Evolutionary conservation across 2,113 vertebrate species (phyloP).

Genomic region (Alectura lathami): DNA sequence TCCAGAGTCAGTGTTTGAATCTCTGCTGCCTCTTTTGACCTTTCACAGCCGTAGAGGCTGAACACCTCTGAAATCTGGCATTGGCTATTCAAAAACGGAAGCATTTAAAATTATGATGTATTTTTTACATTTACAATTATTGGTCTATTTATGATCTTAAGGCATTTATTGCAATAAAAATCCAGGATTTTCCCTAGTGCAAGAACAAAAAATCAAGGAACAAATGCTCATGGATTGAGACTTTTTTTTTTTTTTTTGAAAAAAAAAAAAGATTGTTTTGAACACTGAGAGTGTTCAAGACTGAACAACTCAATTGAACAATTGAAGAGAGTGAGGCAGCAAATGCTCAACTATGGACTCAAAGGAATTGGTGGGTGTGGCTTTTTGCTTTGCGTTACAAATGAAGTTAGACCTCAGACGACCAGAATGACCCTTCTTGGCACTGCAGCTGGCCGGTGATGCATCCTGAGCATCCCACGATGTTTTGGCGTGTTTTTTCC

Average conservation of each 20-base stretch:
- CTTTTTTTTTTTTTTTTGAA: too few species aligned
- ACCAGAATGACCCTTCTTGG: neutral
- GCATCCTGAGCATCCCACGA: neutral
- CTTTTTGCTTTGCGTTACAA: neutral
- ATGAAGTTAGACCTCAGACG: slow-evolving; percentile 25
- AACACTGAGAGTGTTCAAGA: neutral
- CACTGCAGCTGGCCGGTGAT: slow-evolving; percentile 2
- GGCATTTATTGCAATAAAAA: neutral
- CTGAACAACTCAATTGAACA: too few species aligned
- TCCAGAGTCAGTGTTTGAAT: neutral
- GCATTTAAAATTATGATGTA: neutral
- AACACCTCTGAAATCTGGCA: neutral
- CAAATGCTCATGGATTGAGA: neutral
- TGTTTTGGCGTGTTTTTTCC: slow-evolving; percentile 16
- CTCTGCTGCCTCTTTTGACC: neutral
- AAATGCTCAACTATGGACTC: neutral
- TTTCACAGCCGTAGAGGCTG: neutral
- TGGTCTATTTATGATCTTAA: neutral
- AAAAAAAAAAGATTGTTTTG: neutral
- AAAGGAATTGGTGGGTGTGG: neutral
- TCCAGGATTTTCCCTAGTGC: neutral
- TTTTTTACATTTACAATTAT: neutral
- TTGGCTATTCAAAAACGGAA: neutral
- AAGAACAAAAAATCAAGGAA: neutral
- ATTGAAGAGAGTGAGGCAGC: neutral